Conservation (phyloP, 1,140 invertebrate species). For the Euglossa dilemma region DNA sequence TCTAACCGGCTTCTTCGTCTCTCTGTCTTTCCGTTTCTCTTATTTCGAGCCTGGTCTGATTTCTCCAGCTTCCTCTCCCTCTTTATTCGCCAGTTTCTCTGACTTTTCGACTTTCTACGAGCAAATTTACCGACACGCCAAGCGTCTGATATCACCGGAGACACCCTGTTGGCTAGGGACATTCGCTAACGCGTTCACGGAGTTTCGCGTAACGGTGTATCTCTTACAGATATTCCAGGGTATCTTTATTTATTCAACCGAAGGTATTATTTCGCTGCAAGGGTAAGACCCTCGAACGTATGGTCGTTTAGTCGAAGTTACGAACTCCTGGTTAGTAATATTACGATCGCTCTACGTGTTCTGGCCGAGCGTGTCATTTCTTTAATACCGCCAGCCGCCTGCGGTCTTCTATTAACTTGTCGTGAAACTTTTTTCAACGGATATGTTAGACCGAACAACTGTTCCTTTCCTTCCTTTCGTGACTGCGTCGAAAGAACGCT, state of each 20-base stretch:
- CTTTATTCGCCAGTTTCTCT: background rate
- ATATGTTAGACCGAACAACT: conserved; percentile 6
- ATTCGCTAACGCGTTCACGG: background rate
- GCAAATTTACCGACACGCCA: conserved; percentile 32
- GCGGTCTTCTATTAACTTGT: conserved; percentile 28
- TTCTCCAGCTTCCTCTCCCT: background rate
- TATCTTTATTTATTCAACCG: background rate
- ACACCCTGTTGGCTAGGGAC: background rate
- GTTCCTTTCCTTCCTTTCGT: conserved; percentile 7
- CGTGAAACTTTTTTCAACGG: conserved; percentile 10
- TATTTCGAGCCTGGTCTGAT: conserved; percentile 14
- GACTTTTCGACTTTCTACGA: conserved; percentile 1
- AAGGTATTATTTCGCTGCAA: background rate
- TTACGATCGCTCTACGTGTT: background rate
- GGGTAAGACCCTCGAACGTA: background rate
- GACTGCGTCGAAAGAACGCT: conserved; percentile 13
- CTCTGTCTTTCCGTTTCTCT: conserved; percentile 11
- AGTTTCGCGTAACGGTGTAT: background rate
- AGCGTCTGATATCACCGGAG: conserved; percentile 3
- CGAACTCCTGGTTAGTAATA: background rate
- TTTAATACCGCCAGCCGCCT: background rate
- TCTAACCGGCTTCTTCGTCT: too few relatives aligned
- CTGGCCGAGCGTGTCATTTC: background rate
- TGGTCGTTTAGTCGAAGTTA: background rate
- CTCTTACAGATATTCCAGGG: background rate